Percentiles rank a stretch among this genome's conserved stretches.
phyloP scores from a whole-genome alignment of 2,888 invertebrate species.

The Yponomeuta malinellus region DNA sequence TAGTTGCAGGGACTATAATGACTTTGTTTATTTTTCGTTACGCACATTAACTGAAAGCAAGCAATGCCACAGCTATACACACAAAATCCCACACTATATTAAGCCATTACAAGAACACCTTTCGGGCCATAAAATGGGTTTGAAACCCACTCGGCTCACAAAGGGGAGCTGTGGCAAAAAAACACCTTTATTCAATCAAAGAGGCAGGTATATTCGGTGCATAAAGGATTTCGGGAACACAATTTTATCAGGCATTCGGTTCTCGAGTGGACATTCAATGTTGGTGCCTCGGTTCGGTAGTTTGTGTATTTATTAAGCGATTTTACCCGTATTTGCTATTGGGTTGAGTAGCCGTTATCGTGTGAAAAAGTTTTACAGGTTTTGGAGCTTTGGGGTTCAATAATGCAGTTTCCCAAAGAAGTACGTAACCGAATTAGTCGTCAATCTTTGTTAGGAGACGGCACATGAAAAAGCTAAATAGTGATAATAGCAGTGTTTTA shows the following conservation, averaged over 20 bases:
- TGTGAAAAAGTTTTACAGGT: background rate
- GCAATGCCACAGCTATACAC: background rate
- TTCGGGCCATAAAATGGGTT: background rate
- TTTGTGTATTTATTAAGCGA: background rate
- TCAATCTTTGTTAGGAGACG: no score
- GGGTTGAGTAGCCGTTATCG: background rate
- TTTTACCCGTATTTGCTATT: background rate
- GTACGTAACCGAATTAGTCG: no score
- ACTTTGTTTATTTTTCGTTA: background rate
- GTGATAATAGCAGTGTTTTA: no score
- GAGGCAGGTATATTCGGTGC: background rate
- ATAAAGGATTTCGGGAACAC: background rate
- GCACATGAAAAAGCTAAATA: no score
- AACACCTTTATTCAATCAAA: slow-evolving; percentile 4
- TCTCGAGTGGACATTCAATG: background rate
- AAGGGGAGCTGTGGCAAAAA: slow-evolving; percentile 1
- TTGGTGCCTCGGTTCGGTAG: background rate
- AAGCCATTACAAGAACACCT: slow-evolving; percentile 2
- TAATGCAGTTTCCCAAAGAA: no score
- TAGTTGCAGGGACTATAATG: background rate
- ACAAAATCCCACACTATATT: slow-evolving; percentile 7
- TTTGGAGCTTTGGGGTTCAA: background rate
- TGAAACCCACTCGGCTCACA: background rate
- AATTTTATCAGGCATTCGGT: background rate
- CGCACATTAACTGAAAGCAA: no score